Evolutionary conservation across 2,888 invertebrate genomes (phyloP).

Genomic region (Hydroisotoma schaefferi): DNA sequence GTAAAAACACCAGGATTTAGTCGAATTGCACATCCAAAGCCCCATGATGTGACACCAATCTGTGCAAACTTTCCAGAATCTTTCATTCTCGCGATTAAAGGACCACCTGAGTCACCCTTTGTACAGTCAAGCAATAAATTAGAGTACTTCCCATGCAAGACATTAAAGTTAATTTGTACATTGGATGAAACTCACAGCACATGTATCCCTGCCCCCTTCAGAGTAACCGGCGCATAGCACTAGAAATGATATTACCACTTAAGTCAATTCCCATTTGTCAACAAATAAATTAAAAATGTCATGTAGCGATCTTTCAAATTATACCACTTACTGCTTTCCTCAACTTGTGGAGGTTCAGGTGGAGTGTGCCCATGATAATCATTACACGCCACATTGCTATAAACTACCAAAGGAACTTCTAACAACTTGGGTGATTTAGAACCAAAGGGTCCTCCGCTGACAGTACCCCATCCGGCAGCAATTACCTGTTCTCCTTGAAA

Average conservation of each 20-base stretch:
- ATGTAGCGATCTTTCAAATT: no score
- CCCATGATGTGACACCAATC: slow-evolving; percentile 47
- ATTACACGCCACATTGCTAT: slow-evolving; percentile 44
- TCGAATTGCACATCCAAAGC: slow-evolving; percentile 37
- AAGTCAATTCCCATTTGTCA: background rate
- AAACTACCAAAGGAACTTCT: slow-evolving; percentile 42
- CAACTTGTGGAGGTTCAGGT: slow-evolving; percentile 45
- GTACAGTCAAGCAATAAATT: background rate
- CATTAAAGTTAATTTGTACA: background rate
- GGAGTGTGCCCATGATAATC: slow-evolving; percentile 42
- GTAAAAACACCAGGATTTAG: slow-evolving; percentile 39
- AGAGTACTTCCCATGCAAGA: background rate
- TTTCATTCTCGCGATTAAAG: slow-evolving; percentile 29
- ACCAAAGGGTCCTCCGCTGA: slow-evolving; percentile 24
- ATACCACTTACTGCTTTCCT: slow-evolving; percentile 36
- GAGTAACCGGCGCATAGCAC: slow-evolving; percentile 38
- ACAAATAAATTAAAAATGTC: background rate
- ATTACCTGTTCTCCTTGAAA: slow-evolving; percentile 42
- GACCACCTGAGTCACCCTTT: slow-evolving; percentile 43
- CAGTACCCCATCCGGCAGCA: slow-evolving; percentile 46
- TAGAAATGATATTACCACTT: background rate
- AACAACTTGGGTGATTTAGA: slow-evolving; percentile 42
- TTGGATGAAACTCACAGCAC: slow-evolving; percentile 23
- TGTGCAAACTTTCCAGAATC: slow-evolving; percentile 41
- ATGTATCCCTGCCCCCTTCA: slow-evolving; percentile 47